A percentile compares a stretch with the other conserved stretches of the same genome.
Conservation (phyloP, 2,113 vertebrate species). For the Rafetus swinhoei region DNA sequence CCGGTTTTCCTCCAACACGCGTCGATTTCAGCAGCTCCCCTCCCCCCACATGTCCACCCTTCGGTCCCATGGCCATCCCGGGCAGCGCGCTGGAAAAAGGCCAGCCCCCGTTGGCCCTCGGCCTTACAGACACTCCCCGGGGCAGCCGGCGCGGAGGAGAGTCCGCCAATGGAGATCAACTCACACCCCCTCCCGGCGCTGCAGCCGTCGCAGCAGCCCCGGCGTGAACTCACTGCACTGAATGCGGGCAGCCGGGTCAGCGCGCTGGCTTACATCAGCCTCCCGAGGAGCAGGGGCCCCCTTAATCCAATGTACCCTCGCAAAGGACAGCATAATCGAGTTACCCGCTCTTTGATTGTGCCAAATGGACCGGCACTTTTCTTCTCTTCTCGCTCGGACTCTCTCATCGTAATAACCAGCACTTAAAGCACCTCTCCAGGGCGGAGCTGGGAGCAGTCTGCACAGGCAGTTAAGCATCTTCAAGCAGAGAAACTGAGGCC, state of each 20-base stretch:
- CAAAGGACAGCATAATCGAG: neutral
- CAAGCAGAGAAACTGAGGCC: neutral
- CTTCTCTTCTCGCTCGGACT: neutral
- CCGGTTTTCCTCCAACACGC: neutral
- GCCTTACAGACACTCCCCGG: too few relatives aligned
- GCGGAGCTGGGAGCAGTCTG: neutral
- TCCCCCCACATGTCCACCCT: too few relatives aligned
- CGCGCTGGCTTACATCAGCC: neutral
- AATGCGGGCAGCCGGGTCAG: neutral
- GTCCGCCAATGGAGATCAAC: neutral
- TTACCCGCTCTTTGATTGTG: neutral
- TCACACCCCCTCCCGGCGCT: too few relatives aligned
- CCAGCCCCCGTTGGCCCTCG: too few relatives aligned
- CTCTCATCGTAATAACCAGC: neutral
- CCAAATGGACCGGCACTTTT: neutral
- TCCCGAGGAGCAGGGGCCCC: neutral
- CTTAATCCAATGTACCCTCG: constrained; percentile 15
- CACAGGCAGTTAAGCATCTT: neutral
- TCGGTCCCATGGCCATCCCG: too few relatives aligned
- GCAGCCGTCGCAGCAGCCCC: too few relatives aligned
- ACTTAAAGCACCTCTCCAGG: neutral
- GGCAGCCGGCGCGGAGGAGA: neutral
- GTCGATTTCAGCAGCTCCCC: neutral
- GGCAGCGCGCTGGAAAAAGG: too few relatives aligned
- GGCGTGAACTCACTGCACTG: too few relatives aligned